Evolutionary conservation across 2,888 invertebrate species (phyloP), one percentile per base, ranked within the genome.

Genomic region (Notodonta dromedarius): DNA sequence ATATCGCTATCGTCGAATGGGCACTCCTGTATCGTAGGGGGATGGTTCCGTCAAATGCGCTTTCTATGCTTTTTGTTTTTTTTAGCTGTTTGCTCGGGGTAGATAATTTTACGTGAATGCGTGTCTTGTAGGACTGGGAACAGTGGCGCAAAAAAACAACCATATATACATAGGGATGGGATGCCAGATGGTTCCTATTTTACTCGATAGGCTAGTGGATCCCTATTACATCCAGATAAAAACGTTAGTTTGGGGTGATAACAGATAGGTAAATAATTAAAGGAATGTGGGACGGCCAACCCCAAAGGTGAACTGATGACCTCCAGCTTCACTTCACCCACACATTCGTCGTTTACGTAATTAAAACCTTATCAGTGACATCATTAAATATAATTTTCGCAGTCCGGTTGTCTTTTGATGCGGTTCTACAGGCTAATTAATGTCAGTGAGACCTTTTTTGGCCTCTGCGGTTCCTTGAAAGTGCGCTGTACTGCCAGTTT

Each of bases 1-100:
- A 16, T 42, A 51, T 44, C 56, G 44, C 56, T 59, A 32, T 56
- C 42, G 39, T 13, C 32, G n/a, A 32, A 55, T 55, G 40, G 40
- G 14, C 55, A 55, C 55, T 54, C 39, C n/a, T 40, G 55, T 14
- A 55, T 16, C 3, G 14, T 14, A 40, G 40, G 40, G 13, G 55
- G 54, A 51, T 52, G 52, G 40, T 2, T 40, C 40, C 55, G 16
- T 40, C 40, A 16, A 55, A 52, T 52, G 24, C 24, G 14, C 3
- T 54, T 40, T 14, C 40, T 40, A 55, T 16, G 16, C 40, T 13
- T n/a, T 11, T 35, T 6, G 53, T 53, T 35, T 53, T 53, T 24
- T 53, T 53, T 53, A 35, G 53, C 32, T 5, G 11, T 5, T 8
- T 32, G 52, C 24, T 24, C 32, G 32, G 52, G 50, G 52, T n/a